Base-by-base conservation (phyloP, 2,113 vertebrate species). In the Callipepla squamata region DNA sequence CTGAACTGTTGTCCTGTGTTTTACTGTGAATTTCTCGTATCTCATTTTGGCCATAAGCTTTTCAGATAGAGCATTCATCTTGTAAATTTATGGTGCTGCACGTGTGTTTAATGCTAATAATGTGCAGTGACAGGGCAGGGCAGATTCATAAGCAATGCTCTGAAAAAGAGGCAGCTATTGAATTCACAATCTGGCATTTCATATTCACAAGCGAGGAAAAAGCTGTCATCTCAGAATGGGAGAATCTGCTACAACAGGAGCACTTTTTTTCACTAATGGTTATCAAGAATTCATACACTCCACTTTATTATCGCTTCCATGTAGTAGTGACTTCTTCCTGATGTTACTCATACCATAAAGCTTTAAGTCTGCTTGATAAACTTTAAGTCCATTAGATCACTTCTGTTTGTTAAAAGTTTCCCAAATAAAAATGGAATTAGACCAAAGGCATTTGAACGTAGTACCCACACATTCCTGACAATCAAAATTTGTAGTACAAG, bases 191-290 rank as follows among this genome's bases (percentile, higher is more conserved):
- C 63, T 94, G 47, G 45, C 63, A 94, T 72, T 92, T 94, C 89
- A 90, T 90, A 91, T 87, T 96, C 95, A 95, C 81, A 85, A 87
- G 84, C 94, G 75, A 96, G 32, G 70, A 89, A 94, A 90, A 94
- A 89, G 55, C 72, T 93, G 79, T 91, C 92, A 92, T 91, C 72
- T 92, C 89, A 85, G 50, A 95, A 82, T n/a, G 48, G 18, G 40
- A 42, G 11, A 57, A 92, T 94, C 74, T 93, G 59, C 40, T 93
- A 85, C 79, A 74, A 96, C 89, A 92, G 53, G 59, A 87, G 77
- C 63, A 11, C 23, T 0, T 2, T 66, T 96, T 94, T 92, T 14
- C 42, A 47, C 74, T 90, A 95, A 91, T 85, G 55, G 32, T 76
- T 80, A 70, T 92, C 81, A 94, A 92, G 81, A 94, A 91, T 86